Base-by-base conservation (phyloP, 2,888 invertebrate species). In the Crematogaster levior region DNA sequence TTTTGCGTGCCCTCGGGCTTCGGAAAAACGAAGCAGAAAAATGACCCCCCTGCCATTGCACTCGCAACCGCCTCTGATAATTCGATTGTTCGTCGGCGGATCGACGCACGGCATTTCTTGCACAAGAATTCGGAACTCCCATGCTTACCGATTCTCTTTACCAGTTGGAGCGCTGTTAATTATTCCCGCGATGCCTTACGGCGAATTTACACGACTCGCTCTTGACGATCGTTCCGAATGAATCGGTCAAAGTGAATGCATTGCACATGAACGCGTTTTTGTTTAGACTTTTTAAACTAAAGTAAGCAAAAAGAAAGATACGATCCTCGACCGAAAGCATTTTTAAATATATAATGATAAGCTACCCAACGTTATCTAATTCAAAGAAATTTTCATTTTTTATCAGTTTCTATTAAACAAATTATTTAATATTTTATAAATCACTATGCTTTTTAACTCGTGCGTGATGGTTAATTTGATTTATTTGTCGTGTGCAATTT, bases 131-230 rank as follows among this genome's bases (percentile, higher is more conserved):
- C 63, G 34, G 73, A 27, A 21, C 53, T 43, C 10, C 43, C 56
- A 48, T 40, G 84, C 83, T 88, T 65, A 24, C 65, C 84, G 82
- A 86, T 86, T 87, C 88, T 58, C 87, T 88, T 87, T 86, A 83
- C 66, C 30, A 73, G 81, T 30, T 70, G 77, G 73, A 70, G 51
- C 68, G 43, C 10, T 77, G 83, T 88, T 87, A 88, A 86, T 87
- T 84, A 88, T 87, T 87, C 81, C 51, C 51, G 56, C 58, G 46
- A 30, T 79, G 72, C 65, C 66, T 82, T 77, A 66, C 79, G 84
- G 56, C 77, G 56, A 79, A 79, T 68, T 79, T 79, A 79, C 56
- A 68, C 68, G 30, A 9, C 43, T 68, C 77, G 18, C 77, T 68
- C 77, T 77, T 68, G 56, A 77, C 68, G 77, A 79, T 79, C 77